Conservation (phyloP, 2,113 vertebrate species). For the Salvelinus sp. region DNA sequence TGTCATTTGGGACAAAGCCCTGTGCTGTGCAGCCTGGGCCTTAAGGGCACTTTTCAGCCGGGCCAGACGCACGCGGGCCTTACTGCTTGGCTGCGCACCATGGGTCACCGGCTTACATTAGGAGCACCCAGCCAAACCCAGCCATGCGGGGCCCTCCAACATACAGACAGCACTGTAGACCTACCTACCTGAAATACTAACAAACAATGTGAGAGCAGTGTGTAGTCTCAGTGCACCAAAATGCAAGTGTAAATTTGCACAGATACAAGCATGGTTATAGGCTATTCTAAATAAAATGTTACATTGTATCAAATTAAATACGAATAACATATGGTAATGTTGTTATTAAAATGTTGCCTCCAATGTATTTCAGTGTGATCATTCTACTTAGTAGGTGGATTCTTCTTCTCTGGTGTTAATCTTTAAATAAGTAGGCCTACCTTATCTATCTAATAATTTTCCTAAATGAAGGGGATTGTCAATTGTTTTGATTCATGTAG, state of each 20-base stretch:
- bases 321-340: background rate
- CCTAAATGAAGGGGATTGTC: constrained; percentile 39
- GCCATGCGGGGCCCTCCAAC: constrained; percentile 54
- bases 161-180: constrained; percentile 25
- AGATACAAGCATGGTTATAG: background rate
- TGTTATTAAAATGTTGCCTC: background rate
- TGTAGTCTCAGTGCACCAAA: constrained; percentile 2
- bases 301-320: too few species aligned
- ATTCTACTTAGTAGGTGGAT: constrained; percentile 12
- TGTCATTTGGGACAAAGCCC: too few species aligned
- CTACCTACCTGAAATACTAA: constrained; percentile 47
- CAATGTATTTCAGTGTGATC: background rate
- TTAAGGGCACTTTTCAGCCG: constrained; percentile 77
- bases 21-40: constrained; percentile 54
- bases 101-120: constrained; percentile 76
- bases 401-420: constrained; percentile 33
- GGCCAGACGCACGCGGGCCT: constrained; percentile 69
- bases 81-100: constrained; percentile 72
- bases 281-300: too few species aligned
- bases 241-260: constrained; percentile 4
- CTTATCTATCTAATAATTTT: constrained; percentile 40
- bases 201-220: constrained; percentile 32
- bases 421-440: constrained; percentile 18
- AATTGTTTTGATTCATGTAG: constrained; percentile 21
- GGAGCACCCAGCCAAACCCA: constrained; percentile 61